phyloP scores from a whole-genome alignment of 35 echinoderm and acorn worm genomes.

The Strongylocentrotus purpuratus region DNA sequence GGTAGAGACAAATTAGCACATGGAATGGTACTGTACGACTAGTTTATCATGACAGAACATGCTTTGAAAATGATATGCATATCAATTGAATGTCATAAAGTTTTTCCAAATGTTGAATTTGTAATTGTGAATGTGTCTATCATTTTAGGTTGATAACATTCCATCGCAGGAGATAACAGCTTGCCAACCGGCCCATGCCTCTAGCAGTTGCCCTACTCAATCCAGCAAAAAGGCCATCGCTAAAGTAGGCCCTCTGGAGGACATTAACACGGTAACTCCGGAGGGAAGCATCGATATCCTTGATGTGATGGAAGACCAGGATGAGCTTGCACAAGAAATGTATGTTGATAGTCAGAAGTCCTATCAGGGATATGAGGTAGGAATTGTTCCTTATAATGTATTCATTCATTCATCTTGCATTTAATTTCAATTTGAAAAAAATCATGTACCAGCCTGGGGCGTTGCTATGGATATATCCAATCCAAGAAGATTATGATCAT shows the following conservation, averaged over 20 bases:
- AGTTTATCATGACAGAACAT: too few relatives aligned
- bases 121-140: not conserved
- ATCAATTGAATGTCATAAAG: too few relatives aligned
- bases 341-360: not conserved
- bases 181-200: not conserved
- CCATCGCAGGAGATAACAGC: not conserved
- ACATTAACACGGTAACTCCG: not conserved
- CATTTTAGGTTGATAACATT: not conserved
- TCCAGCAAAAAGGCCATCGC: not conserved
- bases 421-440: too few relatives aligned
- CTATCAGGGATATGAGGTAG: not conserved
- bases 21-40: too few relatives aligned
- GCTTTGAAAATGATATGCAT: too few relatives aligned
- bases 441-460: not conserved
- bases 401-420: too few relatives aligned
- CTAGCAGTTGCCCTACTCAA: not conserved
- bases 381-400: not conserved
- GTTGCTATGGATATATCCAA: not conserved
- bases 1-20: too few relatives aligned
- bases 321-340: not conserved
- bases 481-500: constrained; percentile 33
- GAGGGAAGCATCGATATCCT: not conserved
- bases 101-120: too few relatives aligned
- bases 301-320: not conserved
- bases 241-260: not conserved